phyloP scores from a whole-genome alignment of 1,140 invertebrate species.

The Matsumurasca onukii region DNA sequence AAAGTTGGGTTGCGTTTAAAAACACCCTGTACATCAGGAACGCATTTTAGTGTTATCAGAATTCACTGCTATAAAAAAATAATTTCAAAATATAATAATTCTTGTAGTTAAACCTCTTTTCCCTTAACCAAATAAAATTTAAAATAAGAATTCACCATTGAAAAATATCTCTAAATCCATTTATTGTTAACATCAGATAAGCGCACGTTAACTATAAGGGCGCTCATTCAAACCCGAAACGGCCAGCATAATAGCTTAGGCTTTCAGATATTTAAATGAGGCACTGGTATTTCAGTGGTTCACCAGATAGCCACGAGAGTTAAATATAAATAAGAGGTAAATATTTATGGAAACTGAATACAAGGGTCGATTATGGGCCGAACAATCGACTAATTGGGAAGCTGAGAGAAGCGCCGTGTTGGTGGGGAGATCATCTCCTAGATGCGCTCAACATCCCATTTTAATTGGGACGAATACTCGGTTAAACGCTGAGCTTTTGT shows the following conservation, averaged over 20 bases:
- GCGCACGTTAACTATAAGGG: too few relatives aligned
- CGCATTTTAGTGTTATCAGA: too few relatives aligned
- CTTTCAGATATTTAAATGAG: constrained; percentile 11
- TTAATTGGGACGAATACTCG: constrained; percentile 8
- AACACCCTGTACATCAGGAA: too few relatives aligned
- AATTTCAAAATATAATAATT: too few relatives aligned
- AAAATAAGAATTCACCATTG: too few relatives aligned
- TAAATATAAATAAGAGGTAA: constrained; percentile 15
- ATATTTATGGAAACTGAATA: constrained; percentile 12
- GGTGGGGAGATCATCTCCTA: not conserved
- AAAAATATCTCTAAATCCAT: too few relatives aligned
- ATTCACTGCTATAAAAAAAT: too few relatives aligned
- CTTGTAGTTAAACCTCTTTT: too few relatives aligned
- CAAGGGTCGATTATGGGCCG: constrained; percentile 2
- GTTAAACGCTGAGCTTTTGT: too few relatives aligned
- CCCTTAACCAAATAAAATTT: too few relatives aligned
- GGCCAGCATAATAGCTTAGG: not conserved
- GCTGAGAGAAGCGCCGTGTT: not conserved
- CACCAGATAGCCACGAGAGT: not conserved
- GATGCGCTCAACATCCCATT: constrained; percentile 1
- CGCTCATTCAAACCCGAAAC: not conserved
- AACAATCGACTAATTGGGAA: constrained; percentile 17
- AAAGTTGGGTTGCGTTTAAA: too few relatives aligned
- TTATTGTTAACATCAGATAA: too few relatives aligned
- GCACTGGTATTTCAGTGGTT: not conserved